Base-by-base conservation (phyloP, 92 coral and sea anemone genomes). In the Nematostella vectensis region DNA sequence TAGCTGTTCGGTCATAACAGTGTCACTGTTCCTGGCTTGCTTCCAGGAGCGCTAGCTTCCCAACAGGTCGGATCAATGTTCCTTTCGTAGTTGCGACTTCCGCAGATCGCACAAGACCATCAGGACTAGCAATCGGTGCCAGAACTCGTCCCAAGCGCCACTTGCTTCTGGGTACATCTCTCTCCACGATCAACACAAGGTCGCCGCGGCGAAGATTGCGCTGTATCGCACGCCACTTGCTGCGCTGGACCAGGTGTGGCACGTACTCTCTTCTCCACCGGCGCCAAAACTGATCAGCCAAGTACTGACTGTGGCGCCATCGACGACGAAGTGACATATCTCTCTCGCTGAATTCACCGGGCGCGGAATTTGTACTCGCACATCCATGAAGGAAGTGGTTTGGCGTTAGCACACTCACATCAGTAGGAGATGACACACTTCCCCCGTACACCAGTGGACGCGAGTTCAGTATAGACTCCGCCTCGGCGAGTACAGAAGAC, bases 91-190 rank as follows among this genome's bases (percentile, higher is more conserved):
- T 77, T 45, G 62, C 63, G 37, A 77, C 79, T 47, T 62, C 57
- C 3, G 62, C 83, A 2, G 68, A 70, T 6, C 74, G 60, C 10
- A 77, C 80, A 13, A 63, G 47, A 0, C 85, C 85, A 25, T 72
- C 78, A 13, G 48, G 12, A 3, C 74, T 70, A 2, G 77, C 72
- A 62, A 59, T 74, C 28, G 43, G 37, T 43, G 74, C 69, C 24
- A 69, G 2, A 20, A 76, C 83, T 29, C 76, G 74, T 3, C 68
- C 83, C 17, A 81, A 67, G 45, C 43, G 40, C 89, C 89, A 70
- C 3, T 51, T 55, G 20, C 83, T 76, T 48, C 76, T 56, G 15
- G 75, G 80, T 22, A 39, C 31, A 31, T 43, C 64, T 12, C 73
- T 57, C 15, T 79, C 72, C 3, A 74, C 63, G 4, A 73, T 38